These are phyloP conservation scores for Tor tambroides DNA, from an alignment of 2,113 vertebrate species.

Conservation along the genomic window DNA sequence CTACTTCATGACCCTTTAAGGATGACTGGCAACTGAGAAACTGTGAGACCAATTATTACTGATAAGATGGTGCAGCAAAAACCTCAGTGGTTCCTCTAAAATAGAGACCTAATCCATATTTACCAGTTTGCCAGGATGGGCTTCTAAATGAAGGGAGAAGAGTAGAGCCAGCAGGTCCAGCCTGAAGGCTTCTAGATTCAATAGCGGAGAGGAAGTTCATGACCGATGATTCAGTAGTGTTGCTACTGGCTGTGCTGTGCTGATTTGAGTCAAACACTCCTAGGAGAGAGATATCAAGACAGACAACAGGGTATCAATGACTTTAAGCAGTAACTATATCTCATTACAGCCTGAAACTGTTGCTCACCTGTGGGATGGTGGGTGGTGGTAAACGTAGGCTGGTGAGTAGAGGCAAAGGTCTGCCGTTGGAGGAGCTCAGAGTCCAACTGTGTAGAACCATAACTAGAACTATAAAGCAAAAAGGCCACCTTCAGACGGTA, in stretches of 20 bases:
- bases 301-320: conserved; percentile 1
- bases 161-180: conserved; percentile 90
- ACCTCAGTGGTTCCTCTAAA: background rate
- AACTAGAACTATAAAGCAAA: conserved; percentile 84
- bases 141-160: conserved; percentile 92
- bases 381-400: conserved; percentile 87
- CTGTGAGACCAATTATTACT: background rate
- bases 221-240: conserved; percentile 92
- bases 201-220: conserved; percentile 96
- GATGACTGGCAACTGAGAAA: background rate
- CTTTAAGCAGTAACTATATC: background rate
- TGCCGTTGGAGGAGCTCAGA: conserved; percentile 91
- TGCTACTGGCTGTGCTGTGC: conserved; percentile 79
- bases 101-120: conserved; percentile 29
- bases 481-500: background rate
- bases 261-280: conserved; percentile 86
- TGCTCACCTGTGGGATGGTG: conserved; percentile 87
- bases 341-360: background rate
- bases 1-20: background rate
- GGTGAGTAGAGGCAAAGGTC: conserved; percentile 86
- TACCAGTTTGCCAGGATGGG: conserved; percentile 94
- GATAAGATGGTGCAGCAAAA: background rate
- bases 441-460: conserved; percentile 91
- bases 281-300: conserved; percentile 55
- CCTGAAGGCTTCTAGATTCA: conserved; percentile 88